These are phyloP conservation scores for Cephus spinipes DNA, from an alignment of 2,888 invertebrate genomes.

Conservation along the genomic window DNA sequence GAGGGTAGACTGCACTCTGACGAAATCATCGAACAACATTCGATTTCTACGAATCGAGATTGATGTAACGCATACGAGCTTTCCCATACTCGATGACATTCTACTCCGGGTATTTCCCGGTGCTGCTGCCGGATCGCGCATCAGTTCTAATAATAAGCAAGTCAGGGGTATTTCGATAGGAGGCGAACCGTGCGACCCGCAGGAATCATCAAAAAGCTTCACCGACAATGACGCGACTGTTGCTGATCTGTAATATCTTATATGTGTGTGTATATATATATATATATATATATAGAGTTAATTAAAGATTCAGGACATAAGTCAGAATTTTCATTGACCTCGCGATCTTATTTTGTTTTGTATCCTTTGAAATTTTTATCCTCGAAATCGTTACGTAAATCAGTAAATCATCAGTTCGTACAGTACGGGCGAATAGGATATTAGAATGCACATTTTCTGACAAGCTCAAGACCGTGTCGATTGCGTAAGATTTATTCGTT, in stretches of 20 bases:
- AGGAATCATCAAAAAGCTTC: slow-evolving; percentile 31
- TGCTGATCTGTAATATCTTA: neutral
- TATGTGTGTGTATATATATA: no score
- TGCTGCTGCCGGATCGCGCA: neutral
- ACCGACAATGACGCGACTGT: slow-evolving; percentile 24
- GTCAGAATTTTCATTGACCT: neutral
- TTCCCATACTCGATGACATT: neutral
- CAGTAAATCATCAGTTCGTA: no score
- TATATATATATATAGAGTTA: neutral
- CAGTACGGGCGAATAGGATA: no score
- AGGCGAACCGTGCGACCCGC: slow-evolving; percentile 4
- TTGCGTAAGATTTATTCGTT: neutral
- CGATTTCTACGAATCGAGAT: neutral
- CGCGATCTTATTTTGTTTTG: neutral
- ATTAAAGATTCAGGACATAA: neutral
- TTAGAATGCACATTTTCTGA: no score
- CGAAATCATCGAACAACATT: neutral
- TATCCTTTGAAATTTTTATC: neutral
- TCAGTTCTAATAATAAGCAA: slow-evolving; percentile 6
- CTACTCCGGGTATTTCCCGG: neutral
- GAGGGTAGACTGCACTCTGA: neutral
- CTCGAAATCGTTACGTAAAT: neutral
- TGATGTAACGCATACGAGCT: neutral
- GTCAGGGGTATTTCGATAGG: neutral
- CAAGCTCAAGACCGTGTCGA: neutral